Conservation (phyloP, 2,797 vertebrate species). For the Protonibea diacanthus region DNA sequence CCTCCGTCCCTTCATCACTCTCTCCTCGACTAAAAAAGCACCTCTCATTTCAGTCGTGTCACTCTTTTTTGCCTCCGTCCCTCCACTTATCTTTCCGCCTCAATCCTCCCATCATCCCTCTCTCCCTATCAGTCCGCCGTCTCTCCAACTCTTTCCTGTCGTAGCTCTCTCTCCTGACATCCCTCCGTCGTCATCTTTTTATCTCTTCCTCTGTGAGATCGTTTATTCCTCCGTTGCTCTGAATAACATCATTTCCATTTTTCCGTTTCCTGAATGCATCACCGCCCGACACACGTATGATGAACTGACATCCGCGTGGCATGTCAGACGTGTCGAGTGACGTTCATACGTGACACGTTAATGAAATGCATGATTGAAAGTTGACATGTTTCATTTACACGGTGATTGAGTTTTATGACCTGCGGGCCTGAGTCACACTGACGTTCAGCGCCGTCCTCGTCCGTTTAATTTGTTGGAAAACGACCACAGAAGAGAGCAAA, state of each 20-base stretch:
- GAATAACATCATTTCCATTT: constrained; percentile 4
- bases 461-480: neutral
- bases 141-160: constrained; percentile 15
- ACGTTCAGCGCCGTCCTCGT: neutral
- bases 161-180: constrained; percentile 8
- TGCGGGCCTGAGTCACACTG: neutral
- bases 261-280: neutral
- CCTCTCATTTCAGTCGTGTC: constrained; percentile 40
- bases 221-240: constrained; percentile 10
- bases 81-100: constrained; percentile 24
- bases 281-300: neutral
- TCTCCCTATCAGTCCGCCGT: neutral
- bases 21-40: constrained; percentile 32
- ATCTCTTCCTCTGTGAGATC: neutral
- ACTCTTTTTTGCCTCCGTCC: constrained; percentile 9
- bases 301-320: neutral
- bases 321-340: neutral
- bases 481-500: neutral
- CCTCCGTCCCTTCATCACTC: constrained; percentile 31
- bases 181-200: constrained; percentile 18
- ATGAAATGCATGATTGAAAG: constrained; percentile 7
- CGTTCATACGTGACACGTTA: neutral
- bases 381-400: neutral
- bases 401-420: constrained; percentile 11
- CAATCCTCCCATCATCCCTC: constrained; percentile 35